phyloP scores from a whole-genome alignment of 2,113 vertebrate species.

The Lipotes vexillifer region DNA sequence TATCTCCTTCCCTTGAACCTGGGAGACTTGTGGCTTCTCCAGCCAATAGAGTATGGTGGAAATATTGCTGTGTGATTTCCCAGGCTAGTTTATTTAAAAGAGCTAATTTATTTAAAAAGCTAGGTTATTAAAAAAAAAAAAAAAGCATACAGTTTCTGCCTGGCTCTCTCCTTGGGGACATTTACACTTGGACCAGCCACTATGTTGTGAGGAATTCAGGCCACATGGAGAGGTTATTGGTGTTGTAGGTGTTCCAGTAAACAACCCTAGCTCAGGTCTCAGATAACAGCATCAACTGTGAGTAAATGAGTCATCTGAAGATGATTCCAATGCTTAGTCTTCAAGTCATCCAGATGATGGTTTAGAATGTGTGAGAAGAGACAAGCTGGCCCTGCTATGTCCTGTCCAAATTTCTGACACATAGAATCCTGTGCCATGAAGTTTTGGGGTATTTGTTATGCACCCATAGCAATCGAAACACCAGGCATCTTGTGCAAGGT shows the following conservation, averaged over 20 bases:
- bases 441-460: background rate
- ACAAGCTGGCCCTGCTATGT: background rate
- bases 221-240: background rate
- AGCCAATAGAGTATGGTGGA: background rate
- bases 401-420: background rate
- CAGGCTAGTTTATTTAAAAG: background rate
- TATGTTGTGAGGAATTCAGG: background rate
- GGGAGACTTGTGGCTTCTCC: background rate
- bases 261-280: background rate
- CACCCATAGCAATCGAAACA: background rate
- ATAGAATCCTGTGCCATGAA: background rate
- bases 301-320: background rate
- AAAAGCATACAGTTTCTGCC: background rate
- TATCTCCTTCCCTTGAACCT: background rate
- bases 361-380: background rate
- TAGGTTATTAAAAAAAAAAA: background rate
- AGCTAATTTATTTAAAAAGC: background rate
- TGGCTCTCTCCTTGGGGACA: background rate
- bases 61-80: background rate
- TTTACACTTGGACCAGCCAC: background rate
- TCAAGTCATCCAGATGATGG: background rate
- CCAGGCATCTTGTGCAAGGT: background rate
- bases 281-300: background rate
- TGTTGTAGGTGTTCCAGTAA: background rate
- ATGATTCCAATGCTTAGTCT: background rate